Evolutionary conservation across 2,113 vertebrate genomes (phyloP).

Genomic region (Nycticryphes semicollaris): DNA sequence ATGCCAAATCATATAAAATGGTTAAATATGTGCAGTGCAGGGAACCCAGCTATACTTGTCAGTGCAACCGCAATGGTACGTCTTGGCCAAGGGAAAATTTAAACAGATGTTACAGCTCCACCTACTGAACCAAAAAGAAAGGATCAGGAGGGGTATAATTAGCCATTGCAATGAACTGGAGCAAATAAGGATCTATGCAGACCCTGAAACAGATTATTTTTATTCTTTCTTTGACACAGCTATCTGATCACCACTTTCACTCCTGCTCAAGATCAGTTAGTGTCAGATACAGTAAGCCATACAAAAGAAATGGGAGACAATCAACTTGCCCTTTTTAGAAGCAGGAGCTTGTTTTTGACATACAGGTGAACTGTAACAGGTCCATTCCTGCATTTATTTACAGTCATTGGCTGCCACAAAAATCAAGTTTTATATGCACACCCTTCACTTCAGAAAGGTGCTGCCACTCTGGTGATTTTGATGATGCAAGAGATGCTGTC

Average conservation of each 20-base stretch:
- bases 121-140: neutral
- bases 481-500: neutral
- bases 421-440: neutral
- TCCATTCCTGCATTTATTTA: neutral
- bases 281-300: neutral
- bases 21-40: neutral
- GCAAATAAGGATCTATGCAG: neutral
- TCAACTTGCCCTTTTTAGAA: neutral
- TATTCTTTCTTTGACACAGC: neutral
- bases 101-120: neutral
- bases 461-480: neutral
- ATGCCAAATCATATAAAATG: neutral
- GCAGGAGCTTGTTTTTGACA: neutral
- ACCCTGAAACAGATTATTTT: neutral
- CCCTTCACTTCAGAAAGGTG: neutral
- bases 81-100: neutral
- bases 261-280: neutral
- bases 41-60: neutral
- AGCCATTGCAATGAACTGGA: neutral
- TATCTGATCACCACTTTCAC: neutral
- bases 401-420: neutral
- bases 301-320: neutral
- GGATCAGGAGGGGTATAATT: neutral
- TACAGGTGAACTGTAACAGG: fast-evolving
- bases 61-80: neutral